Evolutionary conservation across 2,888 invertebrate genomes (phyloP).

Genomic region (Mythimna loreyi): DNA sequence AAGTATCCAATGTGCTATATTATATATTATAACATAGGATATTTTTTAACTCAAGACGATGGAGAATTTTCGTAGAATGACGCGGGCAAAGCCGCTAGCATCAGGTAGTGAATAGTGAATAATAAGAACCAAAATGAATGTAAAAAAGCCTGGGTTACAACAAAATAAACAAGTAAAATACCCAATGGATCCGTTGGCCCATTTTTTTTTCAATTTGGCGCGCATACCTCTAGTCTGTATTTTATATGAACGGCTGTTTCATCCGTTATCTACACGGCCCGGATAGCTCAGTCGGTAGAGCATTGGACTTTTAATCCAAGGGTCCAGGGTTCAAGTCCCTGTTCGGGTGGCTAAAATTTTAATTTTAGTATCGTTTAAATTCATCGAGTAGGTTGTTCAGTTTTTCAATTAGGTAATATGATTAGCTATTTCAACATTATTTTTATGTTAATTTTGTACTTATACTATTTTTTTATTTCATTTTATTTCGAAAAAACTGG

Average conservation of each 20-base stretch:
- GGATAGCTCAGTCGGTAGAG: slow-evolving; percentile 91
- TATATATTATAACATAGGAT: too few relatives aligned
- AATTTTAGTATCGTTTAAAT: neutral
- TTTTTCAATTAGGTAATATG: neutral
- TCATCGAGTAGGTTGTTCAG: neutral
- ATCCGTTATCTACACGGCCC: neutral
- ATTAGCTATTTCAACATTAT: neutral
- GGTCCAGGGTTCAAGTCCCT: slow-evolving; percentile 73
- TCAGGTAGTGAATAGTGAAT: too few relatives aligned
- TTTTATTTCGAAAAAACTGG: neutral
- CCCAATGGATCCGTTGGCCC: too few relatives aligned
- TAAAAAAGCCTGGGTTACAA: too few relatives aligned
- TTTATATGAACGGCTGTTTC: slow-evolving; percentile 28
- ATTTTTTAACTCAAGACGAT: too few relatives aligned
- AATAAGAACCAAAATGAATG: too few relatives aligned
- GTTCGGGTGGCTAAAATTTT: slow-evolving; percentile 59
- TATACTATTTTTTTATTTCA: neutral
- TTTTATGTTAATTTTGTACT: neutral
- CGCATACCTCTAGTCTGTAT: neutral
- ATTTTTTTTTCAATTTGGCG: too few relatives aligned
- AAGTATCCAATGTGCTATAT: too few relatives aligned
- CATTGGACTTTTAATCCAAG: slow-evolving; percentile 91
- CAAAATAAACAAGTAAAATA: too few relatives aligned
- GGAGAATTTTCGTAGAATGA: too few relatives aligned
- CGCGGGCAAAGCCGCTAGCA: too few relatives aligned